Base-by-base conservation (phyloP, 2,888 invertebrate species). In the Neocrepidodera transversa region DNA sequence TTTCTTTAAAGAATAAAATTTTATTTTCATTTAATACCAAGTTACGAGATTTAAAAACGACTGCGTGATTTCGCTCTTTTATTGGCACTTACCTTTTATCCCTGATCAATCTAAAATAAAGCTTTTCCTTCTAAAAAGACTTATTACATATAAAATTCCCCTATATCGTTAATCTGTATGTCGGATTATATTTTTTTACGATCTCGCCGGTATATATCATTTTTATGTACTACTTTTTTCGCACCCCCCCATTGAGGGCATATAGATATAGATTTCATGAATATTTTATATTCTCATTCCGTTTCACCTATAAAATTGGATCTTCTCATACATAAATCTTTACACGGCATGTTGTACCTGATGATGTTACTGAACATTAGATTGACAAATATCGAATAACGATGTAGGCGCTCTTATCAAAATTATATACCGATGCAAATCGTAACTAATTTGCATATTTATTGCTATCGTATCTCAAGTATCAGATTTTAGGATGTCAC, bases 351-450 rank as follows among this genome's bases (percentile, higher is more conserved):
- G 53, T 50, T 59, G 49, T 50, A 63, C 50, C 59, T 57, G 62
- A 50, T 60, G 62, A 59, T 63, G 53, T 63, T 57, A 35, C 50
- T 60, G 62, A 59, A 60, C 59, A 60, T 63, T 59, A 57, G 47
- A 57, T 56, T 63, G 59, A 63, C 62, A 57, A 63, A 63, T 63
- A 53, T 50, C 57, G 57, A 56, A 63, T 60, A 63, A 49, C 53
- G 49, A 18, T 14, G 18, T 17, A 49, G 62, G 16, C 45, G 47
- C 32, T 40, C 49, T 45, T 52, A 59, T 59, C 53, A 54, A 50
- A 62, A 59, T 62, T 53, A 62, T 53, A 62, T 62, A 59, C 49
- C 48, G 62, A 58, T 58, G 53, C 50, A 57, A 54, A 54, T 58
- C 49, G 45, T 53, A 50, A 45, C 45, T 47, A 35, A 59, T 63